A percentile compares a stretch with the other conserved stretches of the same genome.
phyloP scores from a whole-genome alignment of 2,888 invertebrate species.

The Pseudococcus viburni region DNA sequence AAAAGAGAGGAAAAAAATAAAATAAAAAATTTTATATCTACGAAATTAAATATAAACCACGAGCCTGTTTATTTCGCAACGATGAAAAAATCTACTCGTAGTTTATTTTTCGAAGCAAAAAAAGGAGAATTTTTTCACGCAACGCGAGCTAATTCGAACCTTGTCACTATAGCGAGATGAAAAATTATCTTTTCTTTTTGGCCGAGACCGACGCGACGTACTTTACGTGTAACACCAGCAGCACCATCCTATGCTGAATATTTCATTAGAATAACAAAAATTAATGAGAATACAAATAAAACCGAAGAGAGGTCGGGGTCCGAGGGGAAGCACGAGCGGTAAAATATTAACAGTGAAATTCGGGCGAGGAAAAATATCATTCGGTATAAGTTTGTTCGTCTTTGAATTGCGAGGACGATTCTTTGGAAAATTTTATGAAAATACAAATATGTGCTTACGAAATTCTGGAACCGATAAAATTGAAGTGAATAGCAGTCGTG shows the following conservation, averaged over 20 bases:
- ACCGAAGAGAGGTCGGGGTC: background rate
- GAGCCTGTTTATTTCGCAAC: background rate
- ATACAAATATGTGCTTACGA: too few species aligned
- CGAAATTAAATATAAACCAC: slow-evolving; percentile 15
- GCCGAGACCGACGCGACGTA: background rate
- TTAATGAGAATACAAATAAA: slow-evolving; percentile 39
- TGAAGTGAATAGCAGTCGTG: too few species aligned
- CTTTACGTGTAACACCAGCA: background rate
- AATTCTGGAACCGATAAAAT: too few species aligned
- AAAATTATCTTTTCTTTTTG: slow-evolving; percentile 36
- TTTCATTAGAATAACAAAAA: slow-evolving; percentile 43
- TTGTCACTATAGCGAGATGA: slow-evolving; percentile 4
- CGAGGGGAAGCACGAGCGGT: background rate
- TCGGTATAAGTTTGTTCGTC: too few species aligned
- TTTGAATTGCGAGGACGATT: too few species aligned
- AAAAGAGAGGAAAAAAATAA: background rate
- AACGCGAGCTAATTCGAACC: slow-evolving; percentile 37
- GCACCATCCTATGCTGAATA: background rate
- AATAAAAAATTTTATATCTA: background rate
- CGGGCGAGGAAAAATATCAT: too few species aligned
- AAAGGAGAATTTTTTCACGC: slow-evolving; percentile 11
- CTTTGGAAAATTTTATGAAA: too few species aligned
- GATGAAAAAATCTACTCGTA: background rate
- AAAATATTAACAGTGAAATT: background rate
- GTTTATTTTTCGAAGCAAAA: background rate